phyloP scores from a whole-genome alignment of 2,797 vertebrate species.

The Macropus fuliginosus region DNA sequence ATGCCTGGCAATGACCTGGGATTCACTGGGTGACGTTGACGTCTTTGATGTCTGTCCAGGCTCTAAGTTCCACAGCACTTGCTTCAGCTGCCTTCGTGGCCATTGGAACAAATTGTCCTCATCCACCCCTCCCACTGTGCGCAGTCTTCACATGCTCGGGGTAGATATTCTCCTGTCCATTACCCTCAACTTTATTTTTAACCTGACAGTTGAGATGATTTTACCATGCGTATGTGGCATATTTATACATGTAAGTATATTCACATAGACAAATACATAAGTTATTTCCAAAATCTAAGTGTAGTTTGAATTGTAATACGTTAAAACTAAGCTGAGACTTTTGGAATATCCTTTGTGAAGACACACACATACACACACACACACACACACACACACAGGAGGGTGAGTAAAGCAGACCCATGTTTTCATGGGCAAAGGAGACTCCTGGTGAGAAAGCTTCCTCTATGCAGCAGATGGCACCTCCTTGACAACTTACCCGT shows the following conservation, averaged over 20 bases:
- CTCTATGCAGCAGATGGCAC: neutral
- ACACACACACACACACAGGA: neutral
- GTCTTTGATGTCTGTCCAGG: no score
- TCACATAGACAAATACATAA: neutral
- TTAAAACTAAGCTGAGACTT: neutral
- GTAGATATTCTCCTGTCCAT: no score
- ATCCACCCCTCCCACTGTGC: no score
- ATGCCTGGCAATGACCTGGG: no score
- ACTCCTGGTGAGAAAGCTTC: neutral
- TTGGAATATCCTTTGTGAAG: neutral
- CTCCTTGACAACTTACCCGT: neutral
- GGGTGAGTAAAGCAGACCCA: neutral
- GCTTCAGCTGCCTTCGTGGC: no score
- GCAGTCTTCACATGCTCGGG: no score
- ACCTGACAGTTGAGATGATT: no score
- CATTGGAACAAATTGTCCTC: no score
- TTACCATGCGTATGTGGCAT: accelerated
- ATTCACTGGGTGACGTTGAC: no score
- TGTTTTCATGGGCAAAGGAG: neutral
- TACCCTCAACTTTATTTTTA: no score
- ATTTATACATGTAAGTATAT: neutral
- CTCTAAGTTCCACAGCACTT: no score
- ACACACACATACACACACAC: neutral
- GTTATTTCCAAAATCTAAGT: neutral
- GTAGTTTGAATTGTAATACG: neutral